Evolutionary conservation across 2,888 invertebrate species (phyloP).

Genomic region (Didymodactylos carnosus): DNA sequence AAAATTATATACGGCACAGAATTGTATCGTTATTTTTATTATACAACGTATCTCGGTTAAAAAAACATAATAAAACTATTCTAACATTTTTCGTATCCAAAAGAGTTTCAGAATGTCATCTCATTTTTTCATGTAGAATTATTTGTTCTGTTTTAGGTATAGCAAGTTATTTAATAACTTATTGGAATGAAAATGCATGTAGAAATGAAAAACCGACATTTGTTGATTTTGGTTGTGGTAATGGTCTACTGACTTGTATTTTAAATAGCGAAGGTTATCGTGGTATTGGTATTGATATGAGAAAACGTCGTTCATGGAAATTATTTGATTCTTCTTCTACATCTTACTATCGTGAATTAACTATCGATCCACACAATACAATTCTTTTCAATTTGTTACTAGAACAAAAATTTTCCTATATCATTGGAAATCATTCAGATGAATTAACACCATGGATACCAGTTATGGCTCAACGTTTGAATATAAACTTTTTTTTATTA

Average conservation of each 20-base stretch:
- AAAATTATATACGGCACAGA: no score
- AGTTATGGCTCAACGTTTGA: conserved; percentile 46
- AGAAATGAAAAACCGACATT: conserved; percentile 43
- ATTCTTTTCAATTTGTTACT: conserved; percentile 42
- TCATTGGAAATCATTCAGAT: conserved; percentile 96
- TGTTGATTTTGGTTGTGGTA: conserved; percentile 89
- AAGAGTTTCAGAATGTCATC: neutral
- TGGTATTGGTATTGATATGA: conserved; percentile 63
- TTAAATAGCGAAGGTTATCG: conserved; percentile 58
- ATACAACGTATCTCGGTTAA: no score
- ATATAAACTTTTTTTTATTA: conserved; percentile 61
- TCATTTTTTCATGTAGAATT: neutral
- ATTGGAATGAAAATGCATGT: neutral
- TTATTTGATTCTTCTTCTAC: conserved; percentile 34
- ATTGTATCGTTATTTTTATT: no score
- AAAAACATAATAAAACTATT: no score
- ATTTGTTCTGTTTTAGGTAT: conserved; percentile 9
- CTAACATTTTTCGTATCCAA: no score
- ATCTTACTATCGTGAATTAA: neutral
- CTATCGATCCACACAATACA: conserved; percentile 12
- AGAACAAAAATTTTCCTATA: conserved; percentile 47
- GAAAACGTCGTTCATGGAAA: conserved; percentile 69
- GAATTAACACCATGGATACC: conserved; percentile 98
- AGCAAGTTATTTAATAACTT: conserved; percentile 18
- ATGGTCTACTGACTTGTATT: conserved; percentile 73